These are phyloP conservation scores for Lerema accius DNA, from an alignment of 1,140 invertebrate genomes.

Conservation along the genomic window DNA sequence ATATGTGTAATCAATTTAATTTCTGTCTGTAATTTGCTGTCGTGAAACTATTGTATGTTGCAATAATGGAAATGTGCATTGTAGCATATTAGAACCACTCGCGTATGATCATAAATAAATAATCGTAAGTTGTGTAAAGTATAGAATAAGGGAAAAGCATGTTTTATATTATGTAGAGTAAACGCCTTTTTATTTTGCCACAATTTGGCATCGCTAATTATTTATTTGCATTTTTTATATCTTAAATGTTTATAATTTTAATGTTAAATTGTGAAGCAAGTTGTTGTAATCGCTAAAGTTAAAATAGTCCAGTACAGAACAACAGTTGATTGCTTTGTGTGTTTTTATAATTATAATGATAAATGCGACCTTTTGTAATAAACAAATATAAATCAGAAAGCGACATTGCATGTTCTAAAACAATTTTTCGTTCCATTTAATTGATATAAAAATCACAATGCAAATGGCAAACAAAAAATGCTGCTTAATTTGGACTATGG, in stretches of 20 bases:
- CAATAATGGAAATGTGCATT: slow-evolving; percentile 48
- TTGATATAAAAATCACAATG: slow-evolving; percentile 45
- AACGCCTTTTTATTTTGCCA: slow-evolving; percentile 71
- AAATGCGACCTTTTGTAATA: neutral
- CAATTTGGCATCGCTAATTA: slow-evolving; percentile 70
- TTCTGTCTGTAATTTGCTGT: slow-evolving; percentile 23
- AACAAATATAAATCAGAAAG: slow-evolving; percentile 4
- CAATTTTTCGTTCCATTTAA: slow-evolving; percentile 10
- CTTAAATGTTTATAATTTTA: slow-evolving; percentile 79
- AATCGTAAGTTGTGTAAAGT: slow-evolving; percentile 75
- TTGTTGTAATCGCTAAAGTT: slow-evolving; percentile 70
- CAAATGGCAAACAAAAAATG: slow-evolving; percentile 52
- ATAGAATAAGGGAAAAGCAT: slow-evolving; percentile 76
- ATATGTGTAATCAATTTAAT: slow-evolving; percentile 32
- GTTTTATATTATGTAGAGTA: slow-evolving; percentile 81
- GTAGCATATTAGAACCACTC: slow-evolving; percentile 68
- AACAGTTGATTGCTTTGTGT: slow-evolving; percentile 40
- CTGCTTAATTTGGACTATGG: slow-evolving; percentile 62
- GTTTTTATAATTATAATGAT: slow-evolving; percentile 32
- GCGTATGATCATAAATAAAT: slow-evolving; percentile 69
- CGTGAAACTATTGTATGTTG: slow-evolving; percentile 40
- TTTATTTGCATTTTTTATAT: slow-evolving; percentile 79
- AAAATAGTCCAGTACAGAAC: slow-evolving; percentile 37
- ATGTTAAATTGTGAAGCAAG: slow-evolving; percentile 65
- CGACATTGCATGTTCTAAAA: neutral